Evolutionary conservation across 2,888 invertebrate species (phyloP), one percentile per base, ranked within the genome.

Genomic region (Brachyptera risi): DNA sequence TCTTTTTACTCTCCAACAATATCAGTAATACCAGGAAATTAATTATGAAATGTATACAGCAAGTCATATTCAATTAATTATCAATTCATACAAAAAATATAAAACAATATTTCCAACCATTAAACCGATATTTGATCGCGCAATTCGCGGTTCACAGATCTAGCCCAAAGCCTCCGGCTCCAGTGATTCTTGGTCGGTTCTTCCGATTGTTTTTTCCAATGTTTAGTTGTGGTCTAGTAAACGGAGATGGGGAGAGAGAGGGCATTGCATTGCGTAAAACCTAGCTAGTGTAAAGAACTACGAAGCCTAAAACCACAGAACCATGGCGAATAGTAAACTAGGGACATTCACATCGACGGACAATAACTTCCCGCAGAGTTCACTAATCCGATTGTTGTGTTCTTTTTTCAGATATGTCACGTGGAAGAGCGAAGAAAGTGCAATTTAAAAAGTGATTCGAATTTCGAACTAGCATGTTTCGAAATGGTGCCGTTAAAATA

Each of bases 321-420:
- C 42, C 47, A 47, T 47, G 23, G 21, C 47, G 47, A 47, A 47
- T 47, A 47, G 23, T 24, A 47, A 47, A 47, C 23, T 47, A 47
- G 47, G 47, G 47, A 47, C 47, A 47, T 47, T 47, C 47, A 47
- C 47, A 47, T 24, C 24, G 47, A 47, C 47, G 47, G 47, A 47
- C 47, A 47, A n/a, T n/a, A n/a, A 47, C 47, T 47, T 47, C 47
- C 47, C 23, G 42, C 42, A 42, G 47, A 47, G 47, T 47, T 47
- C 47, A 47, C 47, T 21, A 47, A 42, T 42, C 42, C 21, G 19
- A 42, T 42, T 42, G 42, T 42, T 42, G 21, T 21, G 3, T 44
- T 21, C 24, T 47, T 47, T 47, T 47, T 24, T 17, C 23, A 21
- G 24, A 13, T 24, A 23, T n/a, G 23, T 24, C 24, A 4, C 47